Conservation (phyloP, 2,888 invertebrate genomes). For the Congeria kusceri region DNA sequence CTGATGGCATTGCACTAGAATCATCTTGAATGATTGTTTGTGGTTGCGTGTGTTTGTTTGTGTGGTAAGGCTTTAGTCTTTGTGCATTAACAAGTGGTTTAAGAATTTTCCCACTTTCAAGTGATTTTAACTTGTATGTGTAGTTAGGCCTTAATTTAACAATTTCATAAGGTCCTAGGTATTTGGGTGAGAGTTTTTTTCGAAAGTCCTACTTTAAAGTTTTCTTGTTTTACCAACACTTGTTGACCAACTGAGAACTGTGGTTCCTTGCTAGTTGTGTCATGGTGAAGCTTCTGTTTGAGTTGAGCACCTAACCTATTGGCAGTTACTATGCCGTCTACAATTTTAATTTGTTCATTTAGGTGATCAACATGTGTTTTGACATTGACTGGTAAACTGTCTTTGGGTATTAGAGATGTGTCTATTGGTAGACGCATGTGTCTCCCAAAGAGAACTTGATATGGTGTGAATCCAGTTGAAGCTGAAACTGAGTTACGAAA, state of each 20-base stretch:
- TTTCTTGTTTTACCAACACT: constrained; percentile 24
- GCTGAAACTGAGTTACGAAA: constrained; percentile 27
- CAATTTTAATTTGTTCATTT: too few relatives aligned
- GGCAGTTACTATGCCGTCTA: constrained; percentile 1
- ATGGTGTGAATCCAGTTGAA: too few relatives aligned
- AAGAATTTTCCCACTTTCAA: background rate
- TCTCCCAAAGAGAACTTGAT: too few relatives aligned
- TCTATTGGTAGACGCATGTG: too few relatives aligned
- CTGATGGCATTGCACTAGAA: background rate
- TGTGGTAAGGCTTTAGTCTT: background rate
- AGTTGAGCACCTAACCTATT: constrained; percentile 14
- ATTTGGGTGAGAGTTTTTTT: constrained; percentile 14
- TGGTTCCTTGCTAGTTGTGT: too few relatives aligned
- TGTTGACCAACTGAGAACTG: too few relatives aligned
- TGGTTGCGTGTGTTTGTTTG: background rate
- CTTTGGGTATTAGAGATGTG: too few relatives aligned
- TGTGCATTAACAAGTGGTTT: background rate
- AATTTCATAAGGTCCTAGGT: constrained; percentile 18
- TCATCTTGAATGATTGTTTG: background rate
- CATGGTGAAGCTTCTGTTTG: too few relatives aligned
- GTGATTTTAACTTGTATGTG: constrained; percentile 14
- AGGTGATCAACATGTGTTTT: too few relatives aligned
- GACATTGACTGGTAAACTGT: too few relatives aligned
- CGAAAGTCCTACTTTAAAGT: background rate
- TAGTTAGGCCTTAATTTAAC: constrained; percentile 16